A percentile compares a stretch with the other conserved stretches of the same genome.
Evolutionary conservation across 2,888 invertebrate species (phyloP).

Genomic region (Diploptera punctata): DNA sequence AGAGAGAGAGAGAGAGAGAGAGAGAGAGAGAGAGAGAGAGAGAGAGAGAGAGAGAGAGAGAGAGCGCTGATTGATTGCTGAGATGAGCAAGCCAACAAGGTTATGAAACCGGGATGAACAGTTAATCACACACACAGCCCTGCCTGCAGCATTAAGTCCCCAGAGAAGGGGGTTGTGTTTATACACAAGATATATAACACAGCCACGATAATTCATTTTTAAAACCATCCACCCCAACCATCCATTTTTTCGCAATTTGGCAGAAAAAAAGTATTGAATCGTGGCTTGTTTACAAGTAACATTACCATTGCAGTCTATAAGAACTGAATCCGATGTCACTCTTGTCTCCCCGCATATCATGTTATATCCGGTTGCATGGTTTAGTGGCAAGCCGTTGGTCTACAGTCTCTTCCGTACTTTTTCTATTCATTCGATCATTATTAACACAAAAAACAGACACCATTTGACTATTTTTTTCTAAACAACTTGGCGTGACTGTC

Average conservation of each 20-base stretch:
- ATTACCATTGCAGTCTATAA: neutral
- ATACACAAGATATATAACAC: conserved; percentile 3
- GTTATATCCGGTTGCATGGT: no score
- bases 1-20: no score
- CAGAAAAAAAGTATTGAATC: conserved; percentile 1
- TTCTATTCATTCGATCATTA: no score
- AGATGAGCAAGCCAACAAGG: conserved; percentile 18
- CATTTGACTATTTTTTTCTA: no score
- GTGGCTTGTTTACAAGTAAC: conserved; percentile 7
- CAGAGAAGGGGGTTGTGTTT: conserved; percentile 13
- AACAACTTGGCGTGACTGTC: no score
- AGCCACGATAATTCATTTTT: neutral
- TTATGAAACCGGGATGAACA: conserved; percentile 28
- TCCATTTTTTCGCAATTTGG: conserved; percentile 9
- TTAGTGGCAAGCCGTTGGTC: no score
- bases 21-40: no score
- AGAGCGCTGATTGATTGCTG: no score
- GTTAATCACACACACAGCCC: conserved; percentile 33
- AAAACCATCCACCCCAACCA: neutral
- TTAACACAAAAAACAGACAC: no score
- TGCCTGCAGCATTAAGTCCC: conserved; percentile 3
- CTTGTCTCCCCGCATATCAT: no score
- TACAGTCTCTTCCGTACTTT: no score
- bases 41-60: no score
- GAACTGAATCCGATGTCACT: neutral